These are phyloP conservation scores for Dryobota labecula DNA, from an alignment of 2,888 invertebrate genomes.

Conservation along the genomic window DNA sequence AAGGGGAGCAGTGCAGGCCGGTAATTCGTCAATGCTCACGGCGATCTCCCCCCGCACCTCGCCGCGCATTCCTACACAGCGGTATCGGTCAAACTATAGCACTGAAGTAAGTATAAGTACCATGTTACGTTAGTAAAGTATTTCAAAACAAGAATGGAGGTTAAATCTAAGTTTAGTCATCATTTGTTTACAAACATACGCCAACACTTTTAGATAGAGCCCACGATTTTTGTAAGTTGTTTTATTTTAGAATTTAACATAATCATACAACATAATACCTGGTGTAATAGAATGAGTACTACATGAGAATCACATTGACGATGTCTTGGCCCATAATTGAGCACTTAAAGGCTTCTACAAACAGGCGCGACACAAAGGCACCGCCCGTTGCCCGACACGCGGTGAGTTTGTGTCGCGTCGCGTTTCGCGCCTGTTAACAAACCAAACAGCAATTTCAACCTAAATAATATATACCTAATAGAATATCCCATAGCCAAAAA, in stretches of 20 bases:
- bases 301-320: not conserved
- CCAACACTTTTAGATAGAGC: conserved; percentile 15
- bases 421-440: too few relatives aligned
- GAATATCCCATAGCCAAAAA: not conserved
- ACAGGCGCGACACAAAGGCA: too few relatives aligned
- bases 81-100: too few relatives aligned
- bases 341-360: too few relatives aligned
- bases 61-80: too few relatives aligned
- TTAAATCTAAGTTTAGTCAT: conserved; percentile 4
- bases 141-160: not conserved
- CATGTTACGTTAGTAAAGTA: not conserved
- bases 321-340: not conserved
- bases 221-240: not conserved
- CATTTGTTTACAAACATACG: conserved; percentile 36
- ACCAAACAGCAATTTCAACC: not conserved
- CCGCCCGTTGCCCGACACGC: too few relatives aligned
- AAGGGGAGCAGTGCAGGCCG: too few relatives aligned
- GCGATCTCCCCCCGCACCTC: too few relatives aligned
- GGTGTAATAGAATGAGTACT: not conserved
- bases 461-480: not conserved
- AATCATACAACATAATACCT: not conserved
- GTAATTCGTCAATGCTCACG: too few relatives aligned
- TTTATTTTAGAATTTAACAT: conserved; percentile 8
- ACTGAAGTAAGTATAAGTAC: not conserved
- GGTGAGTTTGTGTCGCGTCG: too few relatives aligned